Conservation (phyloP, 2,113 vertebrate genomes). For the Colius striatus region DNA sequence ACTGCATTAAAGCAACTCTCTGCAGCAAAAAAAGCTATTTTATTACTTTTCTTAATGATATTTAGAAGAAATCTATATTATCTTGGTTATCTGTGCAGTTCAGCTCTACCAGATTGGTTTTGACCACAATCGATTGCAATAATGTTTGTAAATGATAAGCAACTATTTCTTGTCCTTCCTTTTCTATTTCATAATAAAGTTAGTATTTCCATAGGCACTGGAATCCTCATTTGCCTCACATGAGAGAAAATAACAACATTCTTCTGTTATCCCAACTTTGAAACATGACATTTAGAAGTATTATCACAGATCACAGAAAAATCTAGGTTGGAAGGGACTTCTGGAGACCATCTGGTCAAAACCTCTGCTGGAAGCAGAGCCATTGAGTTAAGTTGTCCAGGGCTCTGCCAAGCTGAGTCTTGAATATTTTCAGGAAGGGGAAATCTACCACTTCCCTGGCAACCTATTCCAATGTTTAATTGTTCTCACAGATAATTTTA, state of each 20-base stretch:
- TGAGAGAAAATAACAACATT: conserved; percentile 29
- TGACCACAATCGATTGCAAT: neutral
- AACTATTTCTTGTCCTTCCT: conserved; percentile 32
- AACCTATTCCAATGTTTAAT: neutral
- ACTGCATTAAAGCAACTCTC: neutral
- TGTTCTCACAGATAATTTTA: neutral
- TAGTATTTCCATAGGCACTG: neutral
- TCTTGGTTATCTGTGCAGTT: neutral
- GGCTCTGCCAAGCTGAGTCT: neutral
- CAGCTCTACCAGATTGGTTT: neutral
- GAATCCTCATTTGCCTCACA: conserved; percentile 37
- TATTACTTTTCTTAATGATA: neutral
- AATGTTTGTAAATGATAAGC: neutral
- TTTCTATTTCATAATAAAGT: conserved; percentile 16
- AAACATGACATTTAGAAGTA: neutral
- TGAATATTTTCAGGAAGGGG: conserved; percentile 13
- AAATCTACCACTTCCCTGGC: neutral
- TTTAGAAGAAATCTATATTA: neutral
- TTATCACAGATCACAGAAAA: conserved; percentile 19
- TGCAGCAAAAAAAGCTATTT: neutral
- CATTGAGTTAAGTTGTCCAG: neutral
- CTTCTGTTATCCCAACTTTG: neutral
- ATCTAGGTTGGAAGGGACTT: conserved; percentile 1
- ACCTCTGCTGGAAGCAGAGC: neutral
- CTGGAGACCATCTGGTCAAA: conserved; percentile 37